Base-by-base conservation (phyloP, 2,888 invertebrate species). In the Conchocele bisecta region DNA sequence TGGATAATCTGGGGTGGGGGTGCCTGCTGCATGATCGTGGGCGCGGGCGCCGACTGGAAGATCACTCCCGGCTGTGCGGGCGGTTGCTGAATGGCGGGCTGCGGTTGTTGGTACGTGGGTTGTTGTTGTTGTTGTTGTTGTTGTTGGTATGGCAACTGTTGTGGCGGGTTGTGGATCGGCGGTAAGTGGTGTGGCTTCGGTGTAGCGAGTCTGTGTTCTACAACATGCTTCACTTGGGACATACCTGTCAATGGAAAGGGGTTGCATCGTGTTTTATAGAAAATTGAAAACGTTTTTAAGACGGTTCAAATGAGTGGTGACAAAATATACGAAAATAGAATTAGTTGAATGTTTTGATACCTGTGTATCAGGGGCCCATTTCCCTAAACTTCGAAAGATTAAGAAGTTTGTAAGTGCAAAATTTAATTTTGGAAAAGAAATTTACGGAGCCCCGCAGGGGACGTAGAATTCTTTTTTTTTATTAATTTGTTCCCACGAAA, bases 161-260 rank as follows among this genome's bases (percentile, higher is more conserved):
- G 39, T 13, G 51, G 72, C 7, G 46, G 22, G 31, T 63, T 57
- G 35, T 68, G 61, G 39, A 76, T 44, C 1, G 72, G 72, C 24
- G 76, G 72, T 41, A 73, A 48, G 26, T 73, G 44, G 24, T 69
- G 58, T 31, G 57, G 69, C 17, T 46, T 26, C 26, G 81, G 66
- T 54, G 78, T 41, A 35, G 61, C 54, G 67, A 83, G 68, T 72
- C 53, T 75, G 71, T 87, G 87, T 69, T 84, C 83, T 51, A 87
- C 85, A 26, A 84, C 78, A 71, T 87, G 86, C 68, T 83, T 87
- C 64, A 85, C 81, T 67, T 84, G 83, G 59, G 84, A 73, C 75
- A 83, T 81, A 61, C 84, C 86, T 84, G 83, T 35, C 77, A 80
- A 46, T 17, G 51, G 22, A 57, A 7, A n/a, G n/a, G n/a, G n/a